Conservation (phyloP, 2,113 vertebrate genomes). For the Pterocles burchelli region DNA sequence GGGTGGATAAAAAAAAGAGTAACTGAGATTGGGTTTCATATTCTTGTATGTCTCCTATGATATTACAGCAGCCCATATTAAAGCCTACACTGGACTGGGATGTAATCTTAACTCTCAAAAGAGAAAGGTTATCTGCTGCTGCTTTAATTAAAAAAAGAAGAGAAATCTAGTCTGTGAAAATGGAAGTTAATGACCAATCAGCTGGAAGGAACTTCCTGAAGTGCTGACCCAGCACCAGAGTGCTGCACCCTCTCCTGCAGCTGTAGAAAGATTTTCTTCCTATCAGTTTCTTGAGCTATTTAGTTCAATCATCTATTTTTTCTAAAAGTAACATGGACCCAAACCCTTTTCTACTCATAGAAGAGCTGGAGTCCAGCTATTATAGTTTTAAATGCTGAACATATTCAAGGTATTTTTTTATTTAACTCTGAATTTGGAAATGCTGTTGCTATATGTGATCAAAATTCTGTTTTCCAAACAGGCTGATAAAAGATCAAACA, state of each 20-base stretch:
- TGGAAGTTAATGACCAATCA: neutral
- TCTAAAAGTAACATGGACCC: neutral
- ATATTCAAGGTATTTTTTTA: neutral
- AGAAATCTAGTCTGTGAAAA: neutral
- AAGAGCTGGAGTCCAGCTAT: neutral
- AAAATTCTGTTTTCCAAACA: neutral
- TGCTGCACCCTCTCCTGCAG: neutral
- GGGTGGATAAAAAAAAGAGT: neutral
- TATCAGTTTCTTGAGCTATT: neutral
- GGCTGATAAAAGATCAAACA: neutral
- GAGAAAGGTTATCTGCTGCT: neutral
- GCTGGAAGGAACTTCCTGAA: neutral
- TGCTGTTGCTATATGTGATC: neutral
- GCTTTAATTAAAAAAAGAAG: neutral
- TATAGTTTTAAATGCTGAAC: neutral
- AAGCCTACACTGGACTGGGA: neutral
- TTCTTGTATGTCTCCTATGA: rapidly evolving
- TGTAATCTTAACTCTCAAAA: neutral
- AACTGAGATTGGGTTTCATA: neutral
- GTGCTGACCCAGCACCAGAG: neutral
- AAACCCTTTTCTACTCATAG: neutral
- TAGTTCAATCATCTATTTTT: neutral
- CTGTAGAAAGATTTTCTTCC: neutral
- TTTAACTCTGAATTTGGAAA: neutral
- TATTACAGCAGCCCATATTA: neutral